phyloP scores from a whole-genome alignment of 2,113 vertebrate genomes.

The Callaeas wilsoni region DNA sequence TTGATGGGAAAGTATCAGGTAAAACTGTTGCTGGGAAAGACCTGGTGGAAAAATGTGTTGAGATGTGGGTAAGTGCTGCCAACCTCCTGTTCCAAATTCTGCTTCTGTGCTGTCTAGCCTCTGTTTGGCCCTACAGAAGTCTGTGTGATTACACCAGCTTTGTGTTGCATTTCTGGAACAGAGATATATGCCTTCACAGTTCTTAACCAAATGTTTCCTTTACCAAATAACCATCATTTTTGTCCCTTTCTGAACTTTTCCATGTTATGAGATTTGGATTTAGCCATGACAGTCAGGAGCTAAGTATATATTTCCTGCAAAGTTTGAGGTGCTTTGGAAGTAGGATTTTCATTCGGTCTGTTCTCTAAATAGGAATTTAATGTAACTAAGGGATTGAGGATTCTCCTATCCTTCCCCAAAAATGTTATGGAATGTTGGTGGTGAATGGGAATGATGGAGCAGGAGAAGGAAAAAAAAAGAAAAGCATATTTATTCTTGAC shows the following conservation, averaged over 20 bases:
- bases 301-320: background rate
- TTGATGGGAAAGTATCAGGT: background rate
- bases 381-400: background rate
- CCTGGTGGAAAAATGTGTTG: constrained; percentile 46
- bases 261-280: background rate
- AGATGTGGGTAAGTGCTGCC: constrained; percentile 29
- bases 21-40: background rate
- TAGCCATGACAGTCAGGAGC: background rate
- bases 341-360: background rate
- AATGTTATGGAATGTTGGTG: background rate
- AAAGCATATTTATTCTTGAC: background rate
- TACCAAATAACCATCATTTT: background rate
- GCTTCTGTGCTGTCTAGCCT: constrained; percentile 47
- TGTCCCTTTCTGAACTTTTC: background rate
- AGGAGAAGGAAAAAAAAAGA: background rate
- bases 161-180: constrained; percentile 24
- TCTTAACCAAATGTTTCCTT: background rate
- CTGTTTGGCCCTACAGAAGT: constrained; percentile 40
- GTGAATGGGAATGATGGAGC: background rate
- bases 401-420: background rate
- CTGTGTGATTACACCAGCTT: constrained; percentile 33
- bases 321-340: background rate
- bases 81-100: constrained; percentile 57
- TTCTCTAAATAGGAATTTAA: background rate
- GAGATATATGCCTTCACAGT: background rate